Conservation (phyloP, 2,113 vertebrate species). For the Neoarius graeffei region DNA sequence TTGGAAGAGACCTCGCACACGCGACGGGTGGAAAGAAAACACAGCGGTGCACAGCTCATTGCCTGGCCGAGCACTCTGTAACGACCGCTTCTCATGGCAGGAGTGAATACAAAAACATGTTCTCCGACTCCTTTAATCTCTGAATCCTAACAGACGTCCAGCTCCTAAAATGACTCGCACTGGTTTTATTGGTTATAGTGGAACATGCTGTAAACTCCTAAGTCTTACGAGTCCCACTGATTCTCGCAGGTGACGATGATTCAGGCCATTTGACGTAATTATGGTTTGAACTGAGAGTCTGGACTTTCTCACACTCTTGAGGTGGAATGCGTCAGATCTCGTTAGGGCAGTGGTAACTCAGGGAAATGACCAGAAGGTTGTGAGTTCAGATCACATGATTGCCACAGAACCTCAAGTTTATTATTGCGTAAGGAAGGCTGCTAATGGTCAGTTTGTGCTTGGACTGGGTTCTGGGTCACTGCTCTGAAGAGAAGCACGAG, state of each 20-base stretch:
- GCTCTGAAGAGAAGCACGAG: background rate
- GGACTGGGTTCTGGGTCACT: background rate
- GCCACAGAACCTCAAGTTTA: background rate
- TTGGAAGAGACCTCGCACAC: conserved; percentile 29
- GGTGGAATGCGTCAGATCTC: background rate
- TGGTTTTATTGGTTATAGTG: conserved; percentile 9
- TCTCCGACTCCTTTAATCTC: conserved; percentile 16
- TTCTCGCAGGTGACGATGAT: conserved; percentile 14
- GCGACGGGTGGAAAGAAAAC: conserved; percentile 1
- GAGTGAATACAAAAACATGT: background rate
- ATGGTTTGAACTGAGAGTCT: background rate
- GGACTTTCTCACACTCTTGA: background rate
- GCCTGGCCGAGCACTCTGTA: conserved; percentile 16
- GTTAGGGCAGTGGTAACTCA: background rate
- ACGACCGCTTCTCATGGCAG: conserved; percentile 20
- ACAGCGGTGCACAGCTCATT: conserved; percentile 25
- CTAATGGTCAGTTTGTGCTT: background rate
- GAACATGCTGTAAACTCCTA: conserved; percentile 7
- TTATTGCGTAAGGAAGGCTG: too few relatives aligned
- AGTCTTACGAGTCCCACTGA: conserved; percentile 7
- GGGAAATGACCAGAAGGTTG: background rate
- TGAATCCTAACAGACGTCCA: background rate
- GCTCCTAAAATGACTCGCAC: background rate
- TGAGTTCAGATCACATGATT: background rate
- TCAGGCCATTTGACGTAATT: background rate